A percentile compares a stretch with the other conserved stretches of the same genome.
phyloP scores from a whole-genome alignment of 1,140 invertebrate species.

The Brachionus asplanchnoidis region DNA sequence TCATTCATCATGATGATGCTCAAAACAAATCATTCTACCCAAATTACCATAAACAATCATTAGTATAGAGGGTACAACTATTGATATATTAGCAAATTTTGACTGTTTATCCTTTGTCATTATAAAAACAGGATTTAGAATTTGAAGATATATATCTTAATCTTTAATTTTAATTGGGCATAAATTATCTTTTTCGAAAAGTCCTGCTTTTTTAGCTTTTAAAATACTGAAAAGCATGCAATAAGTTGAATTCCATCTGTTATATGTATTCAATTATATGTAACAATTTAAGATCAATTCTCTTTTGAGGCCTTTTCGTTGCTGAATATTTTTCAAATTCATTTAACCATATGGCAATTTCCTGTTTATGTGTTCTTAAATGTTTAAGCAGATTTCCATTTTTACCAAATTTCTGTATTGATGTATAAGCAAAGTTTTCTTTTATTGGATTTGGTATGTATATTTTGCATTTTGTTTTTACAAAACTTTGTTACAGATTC shows the following conservation, averaged over 20 bases:
- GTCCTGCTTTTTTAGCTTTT: not conserved
- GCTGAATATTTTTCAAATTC: too few species aligned
- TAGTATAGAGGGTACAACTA: not conserved
- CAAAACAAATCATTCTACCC: not conserved
- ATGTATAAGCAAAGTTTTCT: too few species aligned
- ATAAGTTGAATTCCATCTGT: not conserved
- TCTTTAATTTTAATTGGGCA: not conserved
- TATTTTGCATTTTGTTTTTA: too few species aligned
- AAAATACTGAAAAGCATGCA: not conserved
- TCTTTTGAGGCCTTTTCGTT: too few species aligned
- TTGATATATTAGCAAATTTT: not conserved
- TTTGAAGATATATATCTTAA: conserved; percentile 1
- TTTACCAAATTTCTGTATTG: too few species aligned
- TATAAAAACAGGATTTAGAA: not conserved
- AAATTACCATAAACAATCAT: not conserved
- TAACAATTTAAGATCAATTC: too few species aligned
- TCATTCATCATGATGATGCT: not conserved
- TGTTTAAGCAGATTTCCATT: too few species aligned
- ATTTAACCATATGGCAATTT: too few species aligned
- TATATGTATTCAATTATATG: too few species aligned
- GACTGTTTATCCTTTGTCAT: not conserved
- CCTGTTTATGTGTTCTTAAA: too few species aligned
- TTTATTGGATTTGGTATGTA: too few species aligned
- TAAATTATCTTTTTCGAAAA: not conserved
- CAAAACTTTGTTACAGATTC: too few species aligned